phyloP scores from a whole-genome alignment of 2,797 vertebrate species.

The Sebastes miniatus region DNA sequence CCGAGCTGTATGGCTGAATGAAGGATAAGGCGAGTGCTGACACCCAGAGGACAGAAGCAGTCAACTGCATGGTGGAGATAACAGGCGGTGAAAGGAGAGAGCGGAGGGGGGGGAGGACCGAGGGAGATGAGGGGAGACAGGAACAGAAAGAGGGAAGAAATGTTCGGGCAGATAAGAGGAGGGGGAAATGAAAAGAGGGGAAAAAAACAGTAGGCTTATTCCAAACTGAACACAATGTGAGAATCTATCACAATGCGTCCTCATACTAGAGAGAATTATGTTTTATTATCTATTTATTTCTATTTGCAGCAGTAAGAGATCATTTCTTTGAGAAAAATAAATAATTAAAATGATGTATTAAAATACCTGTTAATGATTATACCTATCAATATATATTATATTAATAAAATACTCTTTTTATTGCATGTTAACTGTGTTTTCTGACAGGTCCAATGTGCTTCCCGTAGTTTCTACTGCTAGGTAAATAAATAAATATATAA shows the following conservation, averaged over 20 bases:
- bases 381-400: not conserved
- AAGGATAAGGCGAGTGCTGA: constrained; percentile 84
- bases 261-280: not conserved
- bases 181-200: constrained; percentile 33
- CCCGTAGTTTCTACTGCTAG: constrained; percentile 16
- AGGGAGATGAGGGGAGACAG: constrained; percentile 45
- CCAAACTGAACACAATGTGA: constrained; percentile 7
- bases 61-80: constrained; percentile 79
- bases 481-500: not conserved
- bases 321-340: not conserved
- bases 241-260: not conserved
- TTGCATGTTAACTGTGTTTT: not conserved
- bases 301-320: not conserved
- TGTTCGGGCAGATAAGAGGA: constrained; percentile 51
- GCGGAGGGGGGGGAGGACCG: not conserved
- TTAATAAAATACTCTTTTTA: not conserved
- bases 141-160: constrained; percentile 44
- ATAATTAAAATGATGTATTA: not conserved
- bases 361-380: not conserved
- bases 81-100: constrained; percentile 49
- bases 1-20: constrained; percentile 55
- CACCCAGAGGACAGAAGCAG: constrained; percentile 85
- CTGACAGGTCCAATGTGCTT: constrained; percentile 24
- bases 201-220: constrained; percentile 4
- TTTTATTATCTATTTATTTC: not conserved